Percentiles rank a stretch among this genome's conserved stretches.
These are phyloP conservation scores for Daptonema setosum DNA, from an alignment of 2,888 invertebrate genomes.

Conservation along the genomic window DNA sequence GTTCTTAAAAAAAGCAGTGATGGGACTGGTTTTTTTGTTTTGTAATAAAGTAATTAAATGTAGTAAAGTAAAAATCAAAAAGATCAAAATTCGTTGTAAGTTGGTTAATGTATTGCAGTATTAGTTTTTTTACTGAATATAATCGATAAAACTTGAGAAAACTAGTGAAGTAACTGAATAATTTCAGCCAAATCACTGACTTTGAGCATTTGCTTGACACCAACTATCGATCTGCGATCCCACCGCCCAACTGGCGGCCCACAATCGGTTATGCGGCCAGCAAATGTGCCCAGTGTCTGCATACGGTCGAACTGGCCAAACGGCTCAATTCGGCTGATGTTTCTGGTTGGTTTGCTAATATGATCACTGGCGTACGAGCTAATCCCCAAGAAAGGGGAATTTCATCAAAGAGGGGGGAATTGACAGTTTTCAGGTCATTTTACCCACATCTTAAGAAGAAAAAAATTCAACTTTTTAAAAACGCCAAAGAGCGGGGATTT, in stretches of 20 bases:
- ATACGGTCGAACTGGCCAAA: conserved; percentile 13
- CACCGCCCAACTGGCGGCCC: conserved; percentile 15
- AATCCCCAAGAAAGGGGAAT: neutral
- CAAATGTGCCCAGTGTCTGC: conserved; percentile 23
- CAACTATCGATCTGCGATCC: neutral
- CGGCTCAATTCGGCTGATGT: neutral
- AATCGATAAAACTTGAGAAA: neutral
- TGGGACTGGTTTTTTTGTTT: too few relatives aligned
- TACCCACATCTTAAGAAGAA: too few relatives aligned
- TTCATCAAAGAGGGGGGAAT: too few relatives aligned
- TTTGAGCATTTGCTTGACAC: neutral
- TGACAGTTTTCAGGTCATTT: too few relatives aligned
- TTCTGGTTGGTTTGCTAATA: neutral
- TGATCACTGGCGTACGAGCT: neutral
- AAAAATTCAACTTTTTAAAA: too few relatives aligned
- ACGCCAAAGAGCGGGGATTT: too few relatives aligned
- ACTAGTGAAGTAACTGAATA: too few relatives aligned
- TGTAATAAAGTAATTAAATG: too few relatives aligned
- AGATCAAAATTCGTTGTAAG: too few relatives aligned
- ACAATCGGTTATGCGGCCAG: conserved; percentile 23
- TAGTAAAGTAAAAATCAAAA: too few relatives aligned
- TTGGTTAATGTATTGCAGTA: neutral
- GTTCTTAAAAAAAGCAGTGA: conserved; percentile 7
- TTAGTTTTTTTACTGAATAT: neutral
- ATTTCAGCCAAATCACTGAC: neutral